Evolutionary conservation across 2,797 vertebrate species (phyloP), one percentile per base, ranked within the genome.

Genomic region (Typhlichthys eigenmanni): DNA sequence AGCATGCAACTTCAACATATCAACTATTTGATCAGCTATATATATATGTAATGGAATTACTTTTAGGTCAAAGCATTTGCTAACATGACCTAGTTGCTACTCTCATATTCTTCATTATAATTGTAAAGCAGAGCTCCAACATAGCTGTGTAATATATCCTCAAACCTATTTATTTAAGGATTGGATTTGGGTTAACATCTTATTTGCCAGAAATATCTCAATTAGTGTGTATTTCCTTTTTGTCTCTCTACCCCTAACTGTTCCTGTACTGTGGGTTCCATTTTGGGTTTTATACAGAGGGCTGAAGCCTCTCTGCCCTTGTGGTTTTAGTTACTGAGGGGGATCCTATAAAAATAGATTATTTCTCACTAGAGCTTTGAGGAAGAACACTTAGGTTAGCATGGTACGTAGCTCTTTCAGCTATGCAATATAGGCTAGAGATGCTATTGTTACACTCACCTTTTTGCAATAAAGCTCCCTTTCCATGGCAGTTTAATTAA

Each of bases 311-410:
- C 12, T 38, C 19, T 19, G 14, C 19, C 9, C 13, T 62, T 50
- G 45, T 60, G 58, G 9, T 50, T 13, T 1, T 16, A 16, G 46
- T 50, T 10, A 5, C 43, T 50, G 50, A 62, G 56, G 54, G 16
- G 47, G 71, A 48, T 58, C 68, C 43, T 61, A 19, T 78, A 70
- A 66, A 71, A 78, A 75, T 52, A 65, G 59, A 53, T 4, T 49
- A 34, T 13, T 12, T 16, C 48, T 51, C 9, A 1, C 6, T 5
- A 46, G 17, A 16, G 47, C 46, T 52, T 69, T 66, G 46, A 47
- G 59, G 46, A 24, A 7, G 4, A 55, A 45, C 16, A 17, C 48
- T 46, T 56, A 53, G 14, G 53, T 54, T 77, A 62, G 58, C 63
- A 58, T 59, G 56, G 47, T 47, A 34, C 55, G 64, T 61, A 47